phyloP scores from a whole-genome alignment of 2,888 invertebrate genomes.

The Eudemis profundana region DNA sequence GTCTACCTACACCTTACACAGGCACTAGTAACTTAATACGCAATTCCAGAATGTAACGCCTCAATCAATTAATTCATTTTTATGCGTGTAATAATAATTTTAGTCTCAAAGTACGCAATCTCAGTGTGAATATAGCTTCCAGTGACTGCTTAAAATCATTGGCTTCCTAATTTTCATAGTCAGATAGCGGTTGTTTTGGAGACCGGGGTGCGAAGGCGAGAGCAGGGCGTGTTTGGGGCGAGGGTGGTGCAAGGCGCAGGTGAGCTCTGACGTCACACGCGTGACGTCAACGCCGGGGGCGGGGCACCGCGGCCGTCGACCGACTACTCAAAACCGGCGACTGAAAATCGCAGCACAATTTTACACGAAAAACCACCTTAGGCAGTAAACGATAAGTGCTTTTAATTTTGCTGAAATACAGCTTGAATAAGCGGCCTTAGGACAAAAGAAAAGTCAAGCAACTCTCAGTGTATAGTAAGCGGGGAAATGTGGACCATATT shows the following conservation, averaged over 20 bases:
- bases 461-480: conserved; percentile 37
- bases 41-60: no score
- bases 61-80: no score
- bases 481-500: conserved; percentile 36
- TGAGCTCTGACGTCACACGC: conserved; percentile 73
- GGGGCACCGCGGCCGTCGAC: conserved; percentile 71
- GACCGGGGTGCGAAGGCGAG: conserved; percentile 55
- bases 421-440: conserved; percentile 12
- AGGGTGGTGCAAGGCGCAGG: conserved; percentile 61
- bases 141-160: conserved; percentile 9
- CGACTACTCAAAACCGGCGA: conserved; percentile 49
- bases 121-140: neutral
- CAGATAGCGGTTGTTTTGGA: conserved; percentile 52
- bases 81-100: no score
- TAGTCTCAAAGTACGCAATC: neutral
- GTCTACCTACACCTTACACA: no score
- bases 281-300: conserved; percentile 76
- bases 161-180: conserved; percentile 51
- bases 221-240: conserved; percentile 38
- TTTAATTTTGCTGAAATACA: neutral
- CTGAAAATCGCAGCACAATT: conserved; percentile 18
- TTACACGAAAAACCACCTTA: conserved; percentile 33
- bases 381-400: neutral
- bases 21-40: no score
- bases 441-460: conserved; percentile 38